Conservation (phyloP, 2,113 vertebrate species). For the Acrocephalus arundinaceus region DNA sequence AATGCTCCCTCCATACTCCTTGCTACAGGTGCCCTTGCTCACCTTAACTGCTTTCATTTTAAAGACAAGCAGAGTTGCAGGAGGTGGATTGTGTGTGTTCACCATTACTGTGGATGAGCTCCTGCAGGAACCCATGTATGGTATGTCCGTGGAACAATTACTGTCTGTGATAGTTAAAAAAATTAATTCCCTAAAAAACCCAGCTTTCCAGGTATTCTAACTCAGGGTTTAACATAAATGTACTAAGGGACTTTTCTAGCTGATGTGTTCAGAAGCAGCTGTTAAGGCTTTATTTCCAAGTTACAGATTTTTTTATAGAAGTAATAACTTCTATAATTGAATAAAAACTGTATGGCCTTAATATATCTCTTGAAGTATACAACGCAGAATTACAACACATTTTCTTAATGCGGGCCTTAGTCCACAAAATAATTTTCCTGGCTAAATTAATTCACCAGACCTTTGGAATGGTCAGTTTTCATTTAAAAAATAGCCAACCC, state of each 20-base stretch:
- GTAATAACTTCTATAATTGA: not conserved
- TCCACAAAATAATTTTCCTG: not conserved
- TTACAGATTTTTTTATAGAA: not conserved
- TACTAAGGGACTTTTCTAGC: not conserved
- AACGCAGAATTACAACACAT: not conserved
- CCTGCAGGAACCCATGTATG: not conserved
- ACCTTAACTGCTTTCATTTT: not conserved
- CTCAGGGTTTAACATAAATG: not conserved
- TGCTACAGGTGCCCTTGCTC: not conserved
- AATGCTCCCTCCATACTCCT: not conserved
- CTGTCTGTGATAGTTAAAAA: not conserved
- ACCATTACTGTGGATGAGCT: not conserved
- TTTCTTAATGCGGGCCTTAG: not conserved
- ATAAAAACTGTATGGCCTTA: not conserved
- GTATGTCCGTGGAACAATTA: not conserved
- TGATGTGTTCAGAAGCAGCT: not conserved
- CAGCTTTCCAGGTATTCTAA: not conserved
- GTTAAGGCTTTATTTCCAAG: not conserved
- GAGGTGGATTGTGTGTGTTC: not conserved
- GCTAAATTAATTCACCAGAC: not conserved
- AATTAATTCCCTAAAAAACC: not conserved
- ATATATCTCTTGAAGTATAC: not conserved
- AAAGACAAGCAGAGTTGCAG: not conserved
- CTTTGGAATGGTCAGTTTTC: not conserved
- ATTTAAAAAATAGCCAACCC: not conserved